These are phyloP conservation scores for Drosophila aldrichi DNA, from an alignment of 2,888 invertebrate species.

Conservation along the genomic window DNA sequence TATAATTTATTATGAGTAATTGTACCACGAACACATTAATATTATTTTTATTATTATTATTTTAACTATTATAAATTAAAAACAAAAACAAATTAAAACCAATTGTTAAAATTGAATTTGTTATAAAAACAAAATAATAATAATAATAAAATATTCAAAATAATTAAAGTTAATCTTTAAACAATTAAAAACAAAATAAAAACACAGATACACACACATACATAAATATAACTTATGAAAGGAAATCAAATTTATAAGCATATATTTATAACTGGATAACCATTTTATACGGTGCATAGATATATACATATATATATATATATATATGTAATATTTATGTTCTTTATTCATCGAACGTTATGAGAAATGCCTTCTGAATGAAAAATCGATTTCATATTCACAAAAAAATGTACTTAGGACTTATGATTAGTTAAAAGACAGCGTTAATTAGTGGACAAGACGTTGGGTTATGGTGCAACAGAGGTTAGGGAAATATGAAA, in stretches of 20 bases:
- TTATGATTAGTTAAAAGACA: slow-evolving; percentile 18
- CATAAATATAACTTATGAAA: slow-evolving; percentile 2
- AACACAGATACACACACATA: not conserved
- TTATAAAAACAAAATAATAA: slow-evolving; percentile 20
- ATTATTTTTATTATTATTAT: slow-evolving; percentile 35
- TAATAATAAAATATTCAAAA: slow-evolving; percentile 10
- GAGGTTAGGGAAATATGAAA: slow-evolving; percentile 46
- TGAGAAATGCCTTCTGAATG: slow-evolving; percentile 64
- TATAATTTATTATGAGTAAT: slow-evolving; percentile 57
- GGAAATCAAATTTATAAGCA: slow-evolving; percentile 30
- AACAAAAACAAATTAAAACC: slow-evolving; percentile 23
- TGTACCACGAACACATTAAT: slow-evolving; percentile 32
- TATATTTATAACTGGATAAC: slow-evolving; percentile 37
- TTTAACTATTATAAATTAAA: slow-evolving; percentile 25
- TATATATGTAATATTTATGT: slow-evolving; percentile 20
- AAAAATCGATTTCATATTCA: slow-evolving; percentile 26
- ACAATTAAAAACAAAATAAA: not conserved
- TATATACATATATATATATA: slow-evolving; percentile 5
- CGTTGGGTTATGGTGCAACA: slow-evolving; percentile 20
- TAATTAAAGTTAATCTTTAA: slow-evolving; percentile 3
- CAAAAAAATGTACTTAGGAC: slow-evolving; percentile 35
- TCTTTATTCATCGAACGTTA: slow-evolving; percentile 41
- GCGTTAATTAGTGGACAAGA: slow-evolving; percentile 3
- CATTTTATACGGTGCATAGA: slow-evolving; percentile 32
- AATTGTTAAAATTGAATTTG: slow-evolving; percentile 61